These are phyloP conservation scores for Typhlichthys subterraneus DNA, from an alignment of 2,797 vertebrate species.

Conservation along the genomic window DNA sequence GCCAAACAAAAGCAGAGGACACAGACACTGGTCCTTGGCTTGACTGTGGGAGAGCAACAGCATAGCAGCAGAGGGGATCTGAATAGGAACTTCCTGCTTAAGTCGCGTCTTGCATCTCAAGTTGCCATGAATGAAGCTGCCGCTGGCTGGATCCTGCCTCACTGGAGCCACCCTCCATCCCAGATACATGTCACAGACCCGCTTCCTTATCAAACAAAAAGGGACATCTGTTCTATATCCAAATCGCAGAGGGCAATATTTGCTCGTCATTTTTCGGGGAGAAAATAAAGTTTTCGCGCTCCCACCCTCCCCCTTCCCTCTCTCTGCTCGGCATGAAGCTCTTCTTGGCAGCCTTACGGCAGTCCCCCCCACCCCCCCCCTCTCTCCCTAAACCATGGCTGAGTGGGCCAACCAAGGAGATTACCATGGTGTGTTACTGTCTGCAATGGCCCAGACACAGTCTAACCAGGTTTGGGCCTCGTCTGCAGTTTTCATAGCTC, in stretches of 20 bases:
- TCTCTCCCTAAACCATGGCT: slow-evolving; percentile 51
- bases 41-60: slow-evolving; percentile 61
- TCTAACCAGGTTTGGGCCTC: slow-evolving; percentile 53
- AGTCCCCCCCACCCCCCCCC: slow-evolving; percentile 33
- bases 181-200: slow-evolving; percentile 50
- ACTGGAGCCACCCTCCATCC: slow-evolving; percentile 40
- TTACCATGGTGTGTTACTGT: slow-evolving; percentile 72
- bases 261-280: slow-evolving; percentile 58
- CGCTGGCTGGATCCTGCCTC: slow-evolving; percentile 26
- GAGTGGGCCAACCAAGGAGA: slow-evolving; percentile 68
- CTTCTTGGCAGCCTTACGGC: slow-evolving; percentile 56
- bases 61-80: slow-evolving; percentile 58
- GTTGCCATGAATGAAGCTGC: slow-evolving; percentile 55
- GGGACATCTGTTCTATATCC: slow-evolving; percentile 55
- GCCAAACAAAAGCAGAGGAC: slow-evolving; percentile 50
- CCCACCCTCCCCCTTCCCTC: not conserved
- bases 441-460: slow-evolving; percentile 58
- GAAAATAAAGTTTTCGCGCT: slow-evolving; percentile 41
- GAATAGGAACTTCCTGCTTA: slow-evolving; percentile 77
- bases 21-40: slow-evolving; percentile 49
- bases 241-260: slow-evolving; percentile 53
- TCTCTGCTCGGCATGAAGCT: slow-evolving; percentile 54
- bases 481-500: slow-evolving; percentile 55
- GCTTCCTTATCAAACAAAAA: slow-evolving; percentile 45
- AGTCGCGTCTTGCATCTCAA: slow-evolving; percentile 76